Evolutionary conservation across 2,113 vertebrate species (phyloP).

Genomic region (Carollia perspicillata): DNA sequence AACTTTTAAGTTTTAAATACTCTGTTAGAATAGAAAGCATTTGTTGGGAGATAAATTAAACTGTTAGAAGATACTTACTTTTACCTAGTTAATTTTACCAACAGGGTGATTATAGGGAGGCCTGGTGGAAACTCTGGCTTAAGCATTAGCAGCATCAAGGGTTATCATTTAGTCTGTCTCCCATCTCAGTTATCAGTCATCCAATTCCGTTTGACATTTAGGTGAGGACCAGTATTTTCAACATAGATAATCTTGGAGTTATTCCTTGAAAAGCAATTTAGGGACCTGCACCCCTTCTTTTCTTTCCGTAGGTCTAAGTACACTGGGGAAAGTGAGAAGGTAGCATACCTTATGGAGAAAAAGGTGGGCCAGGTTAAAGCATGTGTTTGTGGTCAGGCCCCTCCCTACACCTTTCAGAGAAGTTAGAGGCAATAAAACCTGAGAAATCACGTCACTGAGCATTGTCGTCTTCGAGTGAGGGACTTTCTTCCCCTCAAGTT

Average conservation of each 20-base stretch:
- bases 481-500: background rate
- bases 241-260: background rate
- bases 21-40: background rate
- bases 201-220: background rate
- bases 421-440: background rate
- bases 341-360: background rate
- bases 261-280: background rate
- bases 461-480: background rate
- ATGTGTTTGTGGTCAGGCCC: background rate
- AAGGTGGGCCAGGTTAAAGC: background rate
- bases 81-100: constrained; percentile 23
- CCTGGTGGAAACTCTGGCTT: background rate
- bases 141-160: background rate
- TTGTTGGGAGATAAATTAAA: background rate
- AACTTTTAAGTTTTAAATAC: constrained; percentile 13
- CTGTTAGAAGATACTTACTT: background rate
- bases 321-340: background rate
- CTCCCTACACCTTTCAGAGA: background rate
- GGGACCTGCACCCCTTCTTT: background rate
- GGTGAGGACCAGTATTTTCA: background rate
- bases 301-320: background rate
- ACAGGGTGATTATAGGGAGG: background rate
- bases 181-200: background rate
- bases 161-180: background rate
- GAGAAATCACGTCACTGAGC: background rate